Percentiles rank a stretch among this genome's conserved stretches.
Conservation (phyloP, 2,888 invertebrate species). For the Zhengitettix transpicula region DNA sequence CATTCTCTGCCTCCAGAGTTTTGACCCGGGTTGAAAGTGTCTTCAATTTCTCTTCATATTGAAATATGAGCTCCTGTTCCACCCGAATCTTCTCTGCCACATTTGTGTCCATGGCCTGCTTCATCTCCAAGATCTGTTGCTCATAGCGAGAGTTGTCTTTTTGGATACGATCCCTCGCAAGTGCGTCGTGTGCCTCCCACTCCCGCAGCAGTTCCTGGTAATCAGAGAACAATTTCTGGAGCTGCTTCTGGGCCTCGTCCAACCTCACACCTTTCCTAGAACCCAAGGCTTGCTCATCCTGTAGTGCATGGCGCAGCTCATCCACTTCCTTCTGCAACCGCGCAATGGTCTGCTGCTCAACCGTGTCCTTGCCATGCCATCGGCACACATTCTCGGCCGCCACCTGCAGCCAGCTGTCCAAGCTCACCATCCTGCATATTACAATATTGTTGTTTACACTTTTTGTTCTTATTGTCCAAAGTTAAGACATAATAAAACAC, state of each 20-base stretch:
- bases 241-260: slow-evolving; percentile 26
- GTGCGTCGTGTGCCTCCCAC: slow-evolving; percentile 2
- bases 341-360: background rate
- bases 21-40: too few species aligned
- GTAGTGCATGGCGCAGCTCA: slow-evolving; percentile 4
- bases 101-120: too few species aligned
- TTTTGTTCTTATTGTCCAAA: too few species aligned
- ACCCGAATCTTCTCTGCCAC: too few species aligned
- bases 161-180: too few species aligned
- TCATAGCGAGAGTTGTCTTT: too few species aligned
- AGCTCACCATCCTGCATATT: background rate
- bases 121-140: too few species aligned
- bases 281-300: slow-evolving; percentile 5
- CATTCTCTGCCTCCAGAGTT: too few species aligned
- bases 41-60: too few species aligned
- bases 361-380: background rate
- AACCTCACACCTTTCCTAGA: slow-evolving; percentile 24
- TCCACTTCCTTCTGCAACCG: slow-evolving; percentile 5
- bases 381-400: slow-evolving; percentile 2
- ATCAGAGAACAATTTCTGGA: slow-evolving; percentile 32
- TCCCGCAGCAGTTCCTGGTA: slow-evolving; percentile 28
- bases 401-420: slow-evolving; percentile 8
- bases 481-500: too few species aligned
- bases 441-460: too few species aligned
- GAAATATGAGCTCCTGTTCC: too few species aligned